These are phyloP conservation scores for Cranoglanis bouderius DNA, from an alignment of 2,113 vertebrate genomes.

Conservation along the genomic window DNA sequence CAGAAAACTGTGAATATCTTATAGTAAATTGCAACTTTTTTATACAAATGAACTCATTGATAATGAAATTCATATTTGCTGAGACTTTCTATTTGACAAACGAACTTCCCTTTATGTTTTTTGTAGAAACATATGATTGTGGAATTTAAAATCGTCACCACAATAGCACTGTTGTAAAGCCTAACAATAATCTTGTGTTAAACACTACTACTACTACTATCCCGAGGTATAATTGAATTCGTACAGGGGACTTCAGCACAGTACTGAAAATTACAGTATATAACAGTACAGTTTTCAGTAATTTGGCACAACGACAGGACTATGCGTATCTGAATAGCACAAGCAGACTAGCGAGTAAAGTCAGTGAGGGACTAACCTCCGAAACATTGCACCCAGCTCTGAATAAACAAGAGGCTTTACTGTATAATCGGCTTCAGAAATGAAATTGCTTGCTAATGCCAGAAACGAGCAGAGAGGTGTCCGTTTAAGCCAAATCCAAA, in stretches of 20 bases:
- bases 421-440: constrained; percentile 53
- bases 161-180: not conserved
- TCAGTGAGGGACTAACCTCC: constrained; percentile 36
- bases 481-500: constrained; percentile 58
- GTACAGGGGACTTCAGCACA: not conserved
- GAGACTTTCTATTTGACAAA: not conserved
- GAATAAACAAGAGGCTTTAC: constrained; percentile 51
- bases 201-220: not conserved
- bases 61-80: not conserved
- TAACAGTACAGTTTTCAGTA: not conserved
- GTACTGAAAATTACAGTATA: not conserved
- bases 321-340: not conserved
- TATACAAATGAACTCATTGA: not conserved
- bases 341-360: constrained; percentile 58
- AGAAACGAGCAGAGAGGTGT: constrained; percentile 47
- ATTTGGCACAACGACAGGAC: not conserved
- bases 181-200: not conserved
- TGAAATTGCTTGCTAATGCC: constrained; percentile 60
- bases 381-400: constrained; percentile 53
- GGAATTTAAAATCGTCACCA: not conserved
- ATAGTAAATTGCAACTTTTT: not conserved
- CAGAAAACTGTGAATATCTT: not conserved
- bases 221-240: not conserved
- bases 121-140: not conserved
- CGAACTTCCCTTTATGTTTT: not conserved